Evolutionary conservation across 2,113 vertebrate genomes (phyloP).

Genomic region (Trachemys scripta): DNA sequence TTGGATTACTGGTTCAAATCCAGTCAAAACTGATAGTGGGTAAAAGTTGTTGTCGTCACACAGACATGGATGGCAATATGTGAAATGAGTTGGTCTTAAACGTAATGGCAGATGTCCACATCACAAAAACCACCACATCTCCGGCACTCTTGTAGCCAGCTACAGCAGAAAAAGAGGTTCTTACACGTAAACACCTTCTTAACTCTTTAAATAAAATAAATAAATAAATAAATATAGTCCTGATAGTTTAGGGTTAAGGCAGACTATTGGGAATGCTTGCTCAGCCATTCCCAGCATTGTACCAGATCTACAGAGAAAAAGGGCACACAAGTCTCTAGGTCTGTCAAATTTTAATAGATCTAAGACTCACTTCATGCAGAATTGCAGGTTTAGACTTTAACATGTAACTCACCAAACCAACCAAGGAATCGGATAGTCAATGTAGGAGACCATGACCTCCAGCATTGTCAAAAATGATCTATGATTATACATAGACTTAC

Average conservation of each 20-base stretch:
- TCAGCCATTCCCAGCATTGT: too few relatives aligned
- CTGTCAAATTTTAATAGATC: neutral
- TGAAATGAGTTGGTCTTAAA: neutral
- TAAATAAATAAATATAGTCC: too few relatives aligned
- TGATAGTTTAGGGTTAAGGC: too few relatives aligned
- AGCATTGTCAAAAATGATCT: neutral
- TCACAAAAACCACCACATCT: neutral
- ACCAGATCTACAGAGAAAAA: neutral
- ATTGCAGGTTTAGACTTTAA: neutral
- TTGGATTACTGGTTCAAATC: neutral
- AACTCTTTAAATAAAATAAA: too few relatives aligned
- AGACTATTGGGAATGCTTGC: too few relatives aligned
- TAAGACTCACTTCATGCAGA: neutral
- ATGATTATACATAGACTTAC: neutral
- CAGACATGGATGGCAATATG: too few relatives aligned
- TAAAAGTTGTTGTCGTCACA: neutral
- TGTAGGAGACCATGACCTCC: neutral
- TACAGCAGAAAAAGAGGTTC: accelerated
- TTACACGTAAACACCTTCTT: neutral
- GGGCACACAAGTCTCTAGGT: neutral
- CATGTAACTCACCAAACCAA: neutral
- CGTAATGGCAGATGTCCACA: neutral
- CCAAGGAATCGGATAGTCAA: neutral
- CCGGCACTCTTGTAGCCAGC: neutral
- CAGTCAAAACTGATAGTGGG: neutral